A percentile compares a stretch with the other conserved stretches of the same genome.
Conservation (phyloP, 2,888 invertebrate genomes). For the Lordiphosa fenestrarum region DNA sequence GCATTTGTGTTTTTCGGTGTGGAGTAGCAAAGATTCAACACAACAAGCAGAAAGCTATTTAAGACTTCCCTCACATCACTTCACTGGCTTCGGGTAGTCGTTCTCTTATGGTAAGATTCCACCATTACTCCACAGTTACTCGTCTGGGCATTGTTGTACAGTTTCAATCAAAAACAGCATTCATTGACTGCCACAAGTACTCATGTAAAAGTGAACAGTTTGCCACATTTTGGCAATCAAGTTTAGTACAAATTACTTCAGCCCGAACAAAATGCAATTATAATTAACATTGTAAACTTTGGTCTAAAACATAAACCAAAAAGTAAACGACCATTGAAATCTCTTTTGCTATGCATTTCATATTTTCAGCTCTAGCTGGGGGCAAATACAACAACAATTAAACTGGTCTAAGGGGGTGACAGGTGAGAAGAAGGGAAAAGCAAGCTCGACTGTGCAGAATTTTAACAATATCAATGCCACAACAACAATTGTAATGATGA, state of each 20-base stretch:
- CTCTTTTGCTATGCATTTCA: conserved; percentile 24
- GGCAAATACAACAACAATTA: conserved; percentile 35
- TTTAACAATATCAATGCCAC: conserved; percentile 67
- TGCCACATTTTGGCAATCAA: too few relatives aligned
- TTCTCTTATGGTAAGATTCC: too few relatives aligned
- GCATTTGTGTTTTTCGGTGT: too few relatives aligned
- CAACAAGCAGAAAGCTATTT: too few relatives aligned
- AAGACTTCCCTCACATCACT: too few relatives aligned
- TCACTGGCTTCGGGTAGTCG: too few relatives aligned
- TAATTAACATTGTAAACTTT: conserved; percentile 61
- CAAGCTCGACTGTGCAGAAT: conserved; percentile 51
- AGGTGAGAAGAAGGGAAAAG: background rate
- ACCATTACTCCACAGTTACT: too few relatives aligned
- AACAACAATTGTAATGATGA: conserved; percentile 65
- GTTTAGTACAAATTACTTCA: conserved; percentile 5
- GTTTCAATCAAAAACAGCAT: too few relatives aligned
- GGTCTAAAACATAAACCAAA: conserved; percentile 19
- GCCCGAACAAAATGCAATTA: conserved; percentile 32
- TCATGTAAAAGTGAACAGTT: too few relatives aligned
- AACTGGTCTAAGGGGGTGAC: conserved; percentile 8
- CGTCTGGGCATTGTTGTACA: too few relatives aligned
- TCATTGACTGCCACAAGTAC: too few relatives aligned
- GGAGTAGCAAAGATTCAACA: too few relatives aligned
- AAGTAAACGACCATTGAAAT: conserved; percentile 38
- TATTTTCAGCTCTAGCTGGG: conserved; percentile 25